Evolutionary conservation across 2,888 invertebrate species (phyloP).

Genomic region (Digitonthophagus gazella): DNA sequence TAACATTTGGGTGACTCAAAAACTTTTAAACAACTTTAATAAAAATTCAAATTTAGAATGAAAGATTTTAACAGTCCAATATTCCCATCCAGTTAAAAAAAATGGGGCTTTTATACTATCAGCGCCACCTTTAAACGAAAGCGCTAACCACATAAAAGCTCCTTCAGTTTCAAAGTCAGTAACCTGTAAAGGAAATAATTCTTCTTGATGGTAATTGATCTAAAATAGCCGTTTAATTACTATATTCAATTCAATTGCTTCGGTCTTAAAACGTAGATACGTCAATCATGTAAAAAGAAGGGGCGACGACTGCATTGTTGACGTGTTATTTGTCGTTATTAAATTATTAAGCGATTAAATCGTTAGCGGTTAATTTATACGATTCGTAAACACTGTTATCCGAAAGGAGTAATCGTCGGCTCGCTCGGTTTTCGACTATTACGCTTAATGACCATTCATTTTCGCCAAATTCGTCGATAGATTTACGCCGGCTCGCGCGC

Average conservation of each 20-base stretch:
- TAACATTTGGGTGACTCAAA: too few relatives aligned
- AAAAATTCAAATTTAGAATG: too few relatives aligned
- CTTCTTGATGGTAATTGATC: conserved; percentile 48
- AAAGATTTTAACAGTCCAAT: too few relatives aligned
- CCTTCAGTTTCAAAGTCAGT: neutral
- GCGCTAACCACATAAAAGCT: neutral
- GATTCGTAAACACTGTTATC: conserved; percentile 24
- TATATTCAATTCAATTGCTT: conserved; percentile 45
- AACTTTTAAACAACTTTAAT: too few relatives aligned
- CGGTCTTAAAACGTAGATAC: conserved; percentile 44
- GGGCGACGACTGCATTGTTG: conserved; percentile 16
- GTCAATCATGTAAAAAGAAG: conserved; percentile 41
- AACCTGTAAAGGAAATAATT: neutral
- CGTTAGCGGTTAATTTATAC: conserved; percentile 35
- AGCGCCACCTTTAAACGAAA: conserved; percentile 17
- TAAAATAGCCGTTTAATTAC: conserved; percentile 49
- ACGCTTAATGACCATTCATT: conserved; percentile 19
- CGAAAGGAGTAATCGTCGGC: conserved; percentile 11
- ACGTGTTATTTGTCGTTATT: conserved; percentile 29
- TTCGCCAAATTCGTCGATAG: conserved; percentile 12
- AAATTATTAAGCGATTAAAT: conserved; percentile 44
- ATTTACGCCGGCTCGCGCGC: conserved; percentile 8
- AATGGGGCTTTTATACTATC: neutral
- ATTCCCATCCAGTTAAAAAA: too few relatives aligned
- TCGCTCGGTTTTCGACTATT: conserved; percentile 16